Evolutionary conservation across 2,888 invertebrate genomes (phyloP).

Genomic region (Sinotaia quadrata): DNA sequence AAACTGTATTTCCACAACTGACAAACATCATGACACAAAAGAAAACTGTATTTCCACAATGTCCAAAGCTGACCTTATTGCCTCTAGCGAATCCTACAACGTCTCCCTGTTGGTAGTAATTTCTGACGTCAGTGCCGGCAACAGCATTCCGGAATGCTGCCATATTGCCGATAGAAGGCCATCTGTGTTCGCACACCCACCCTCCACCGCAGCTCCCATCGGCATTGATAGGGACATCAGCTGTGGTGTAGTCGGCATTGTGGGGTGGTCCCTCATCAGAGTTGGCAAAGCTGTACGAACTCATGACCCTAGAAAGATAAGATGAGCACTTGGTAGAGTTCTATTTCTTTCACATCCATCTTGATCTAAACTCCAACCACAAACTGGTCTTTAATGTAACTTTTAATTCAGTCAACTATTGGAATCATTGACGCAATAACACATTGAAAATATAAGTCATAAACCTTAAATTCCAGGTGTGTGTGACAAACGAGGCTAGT

Average conservation of each 20-base stretch:
- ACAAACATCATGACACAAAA: too few relatives aligned
- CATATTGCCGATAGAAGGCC: conserved; percentile 67
- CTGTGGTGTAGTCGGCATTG: conserved; percentile 51
- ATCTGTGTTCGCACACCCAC: conserved; percentile 69
- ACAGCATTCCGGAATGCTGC: conserved; percentile 66
- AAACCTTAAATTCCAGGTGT: too few relatives aligned
- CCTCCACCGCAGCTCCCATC: conserved; percentile 62
- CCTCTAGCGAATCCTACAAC: conserved; percentile 66
- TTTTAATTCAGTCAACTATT: too few relatives aligned
- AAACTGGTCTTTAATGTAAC: too few relatives aligned
- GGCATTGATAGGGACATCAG: conserved; percentile 59
- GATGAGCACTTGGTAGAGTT: conserved; percentile 80
- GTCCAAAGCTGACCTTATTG: conserved; percentile 55
- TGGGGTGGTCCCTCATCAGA: conserved; percentile 53
- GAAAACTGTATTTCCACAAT: too few relatives aligned
- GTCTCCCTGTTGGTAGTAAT: conserved; percentile 55
- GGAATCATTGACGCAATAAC: too few relatives aligned
- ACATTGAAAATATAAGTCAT: too few relatives aligned
- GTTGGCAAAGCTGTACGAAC: conserved; percentile 80
- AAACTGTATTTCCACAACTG: too few relatives aligned
- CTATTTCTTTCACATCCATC: too few relatives aligned
- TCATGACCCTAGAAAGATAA: conserved; percentile 79
- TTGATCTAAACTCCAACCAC: too few relatives aligned
- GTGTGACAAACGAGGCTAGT: too few relatives aligned
- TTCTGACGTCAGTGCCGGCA: conserved; percentile 49